Base-by-base conservation (phyloP, 2,888 invertebrate genomes). In the Penaeus monodon region DNA sequence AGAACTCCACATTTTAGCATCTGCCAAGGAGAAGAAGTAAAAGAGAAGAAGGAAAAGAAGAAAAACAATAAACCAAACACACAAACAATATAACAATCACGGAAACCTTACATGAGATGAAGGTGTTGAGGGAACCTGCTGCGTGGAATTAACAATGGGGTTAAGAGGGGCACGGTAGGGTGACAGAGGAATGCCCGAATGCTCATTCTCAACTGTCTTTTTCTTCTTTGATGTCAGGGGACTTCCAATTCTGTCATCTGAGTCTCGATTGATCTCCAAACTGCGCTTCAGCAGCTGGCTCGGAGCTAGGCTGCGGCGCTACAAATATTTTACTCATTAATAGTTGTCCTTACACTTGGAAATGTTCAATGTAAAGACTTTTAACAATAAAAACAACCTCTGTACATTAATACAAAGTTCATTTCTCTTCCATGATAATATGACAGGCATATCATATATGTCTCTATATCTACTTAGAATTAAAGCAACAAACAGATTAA, bases 221-320 rank as follows among this genome's bases (percentile, higher is more conserved):
- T 65, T 68, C 44, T 66, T 85, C 83, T 88, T 88, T 38, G 63
- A 68, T 7, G 78, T 38, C 1, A 12, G 3, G 6, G 20, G 38
- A 44, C 29, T 14, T 24, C n/a, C 49, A 17, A 22, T 38, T 74
- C 81, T 29, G 10, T 38, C 24, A 1, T 29, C 57, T 12, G 29
- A 20, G 22, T 78, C 12, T 4, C 49, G 38, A 24, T 63, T 73
- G 76, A 44, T n/a, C 33, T 81, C 82, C 33, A 83, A 64, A 20
- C 74, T 82, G 74, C 88, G 78, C 70, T 88, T 88, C 33, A 78
- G 82, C 12, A 88, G 63, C 76, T 88, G 88, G 76, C 88, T 88
- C 7, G 88, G 88, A 12, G 85, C 88, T 70, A 66, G 79, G 29
- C 88, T 88, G 65, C 88, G 82, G 38, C 85, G 66, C 88, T 88